Evolutionary conservation across 2,888 invertebrate genomes (phyloP).

Genomic region (Cheilosia vernalis): DNA sequence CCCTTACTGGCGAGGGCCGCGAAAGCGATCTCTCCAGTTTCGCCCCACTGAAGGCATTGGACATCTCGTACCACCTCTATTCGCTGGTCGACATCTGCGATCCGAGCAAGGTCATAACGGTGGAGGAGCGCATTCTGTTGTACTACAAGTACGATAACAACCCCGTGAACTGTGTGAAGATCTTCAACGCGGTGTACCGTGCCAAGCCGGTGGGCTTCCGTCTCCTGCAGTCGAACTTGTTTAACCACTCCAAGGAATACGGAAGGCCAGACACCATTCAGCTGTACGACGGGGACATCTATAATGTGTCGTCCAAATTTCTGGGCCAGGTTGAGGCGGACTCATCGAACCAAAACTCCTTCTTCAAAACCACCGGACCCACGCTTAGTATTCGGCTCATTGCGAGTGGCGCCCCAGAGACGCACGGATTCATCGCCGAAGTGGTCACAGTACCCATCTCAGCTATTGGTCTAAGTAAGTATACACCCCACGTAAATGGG

Average conservation of each 20-base stretch:
- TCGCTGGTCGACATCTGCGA: slow-evolving; percentile 98
- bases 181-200: slow-evolving; percentile 93
- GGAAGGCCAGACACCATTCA: slow-evolving; percentile 93
- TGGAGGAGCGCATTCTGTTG: slow-evolving; percentile 94
- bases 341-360: slow-evolving; percentile 88
- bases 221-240: slow-evolving; percentile 95
- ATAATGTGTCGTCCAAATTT: slow-evolving; percentile 90
- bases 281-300: slow-evolving; percentile 96
- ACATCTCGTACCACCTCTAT: slow-evolving; percentile 95
- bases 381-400: slow-evolving; percentile 95
- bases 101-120: slow-evolving; percentile 93
- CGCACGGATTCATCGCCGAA: slow-evolving; percentile 98
- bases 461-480: slow-evolving; percentile 93
- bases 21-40: slow-evolving; percentile 95
- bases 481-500: not conserved
- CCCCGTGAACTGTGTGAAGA: slow-evolving; percentile 98
- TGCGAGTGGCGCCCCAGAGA: slow-evolving; percentile 97
- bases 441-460: slow-evolving; percentile 97
- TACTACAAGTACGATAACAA: slow-evolving; percentile 99
- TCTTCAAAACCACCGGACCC: slow-evolving; percentile 90
- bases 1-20: slow-evolving; percentile 95
- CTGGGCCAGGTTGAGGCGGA: slow-evolving; percentile 90
- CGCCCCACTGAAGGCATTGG: slow-evolving; percentile 90
- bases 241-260: slow-evolving; percentile 92
- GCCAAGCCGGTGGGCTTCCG: slow-evolving; percentile 95